Evolutionary conservation across 2,888 invertebrate genomes (phyloP), one percentile per base, ranked within the genome.

Genomic region (Tupiocoris notatus): DNA sequence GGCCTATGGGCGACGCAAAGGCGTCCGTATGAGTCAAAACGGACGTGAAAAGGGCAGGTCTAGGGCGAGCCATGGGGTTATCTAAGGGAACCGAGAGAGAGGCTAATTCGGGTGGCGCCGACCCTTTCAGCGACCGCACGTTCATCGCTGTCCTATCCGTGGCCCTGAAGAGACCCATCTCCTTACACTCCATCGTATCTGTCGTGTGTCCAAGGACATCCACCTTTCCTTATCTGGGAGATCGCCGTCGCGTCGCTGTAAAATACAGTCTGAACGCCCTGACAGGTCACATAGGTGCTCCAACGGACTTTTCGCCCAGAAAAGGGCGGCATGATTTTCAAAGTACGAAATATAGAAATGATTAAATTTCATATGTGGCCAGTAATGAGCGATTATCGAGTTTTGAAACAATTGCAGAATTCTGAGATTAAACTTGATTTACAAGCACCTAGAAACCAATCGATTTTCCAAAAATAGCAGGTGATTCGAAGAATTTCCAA

Each of bases 31-130:
- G 39, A 39, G 39, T 7, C 39, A 39, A 39, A 39, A 39, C 39
- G 39, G 39, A 12, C 39, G 12, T 39, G 39, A 39, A 39, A 39
- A 39, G 39, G 39, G 39, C 39, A 39, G 3, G 39, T 12, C 39
- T 3, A 12, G 39, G 39, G 39, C 12, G 39, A 12, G 39, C 6
- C 6, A 7, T 3, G 39, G 39, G 39, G 39, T 39, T 39, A 39
- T 39, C 39, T 39, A 7, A 12, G 39, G 39, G 12, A 12, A 12
- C 6, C 39, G 6, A 12, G 56, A 56, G 21, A 1, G 9, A 56
- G 67, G 67, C 67, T 67, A 67, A 67, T 67, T 67, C 67, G 67
- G 67, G 56, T 67, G 67, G 67, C 67, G 67, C 67, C 67, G 17
- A 54, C 56, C 67, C 67, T 56, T 67, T 67, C 67, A 67, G 67